Evolutionary conservation across 2,888 invertebrate species (phyloP), one percentile per base, ranked within the genome.

Genomic region (Bhutanitis thaidina): DNA sequence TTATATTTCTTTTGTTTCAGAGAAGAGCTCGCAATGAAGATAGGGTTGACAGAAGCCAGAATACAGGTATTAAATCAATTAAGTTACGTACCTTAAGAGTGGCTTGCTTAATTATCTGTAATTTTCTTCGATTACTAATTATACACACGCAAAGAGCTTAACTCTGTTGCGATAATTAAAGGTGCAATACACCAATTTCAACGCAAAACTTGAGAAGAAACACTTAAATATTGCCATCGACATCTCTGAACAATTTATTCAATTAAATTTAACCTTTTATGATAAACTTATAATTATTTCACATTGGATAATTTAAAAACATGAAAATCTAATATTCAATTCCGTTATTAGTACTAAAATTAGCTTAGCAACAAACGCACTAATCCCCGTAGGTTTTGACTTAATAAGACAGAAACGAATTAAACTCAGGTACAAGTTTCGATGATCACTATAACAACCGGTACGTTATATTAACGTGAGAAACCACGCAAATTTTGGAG

Each of bases 11-110:
- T 77, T 81, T 84, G 79, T 93, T 95, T 52, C 94, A 96, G 98
- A 88, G 96, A 97, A 86, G 97, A 97, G 83, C 91, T 97, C 55
- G 97, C 97, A 32, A 96, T 97, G 95, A 97, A 97, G 90, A 97
- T 97, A 70, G 97, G 97, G 67, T 90, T 97, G 64, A 97, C 97
- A 41, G 97, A 97, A 91, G 97, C 97, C 52, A 92, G 97, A 79
- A 97, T 97, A 87, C 97, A 97, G 94, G 97, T 97, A 91, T 91
- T 70, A 69, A 55, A 45, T 51, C 50, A 51, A 55, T 55, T 57
- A 49, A 55, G 43, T 56, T 54, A 48, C 53, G 57, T 48, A 37
- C 43, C 38, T 53, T 49, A 49, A 39, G 43, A 53, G 30, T 37
- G 10, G 30, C 43, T 25, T 39, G 36, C 10, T 43, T 41, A 52